Base-by-base conservation (phyloP, 1,140 invertebrate genomes). In the Megathymus violae region DNA sequence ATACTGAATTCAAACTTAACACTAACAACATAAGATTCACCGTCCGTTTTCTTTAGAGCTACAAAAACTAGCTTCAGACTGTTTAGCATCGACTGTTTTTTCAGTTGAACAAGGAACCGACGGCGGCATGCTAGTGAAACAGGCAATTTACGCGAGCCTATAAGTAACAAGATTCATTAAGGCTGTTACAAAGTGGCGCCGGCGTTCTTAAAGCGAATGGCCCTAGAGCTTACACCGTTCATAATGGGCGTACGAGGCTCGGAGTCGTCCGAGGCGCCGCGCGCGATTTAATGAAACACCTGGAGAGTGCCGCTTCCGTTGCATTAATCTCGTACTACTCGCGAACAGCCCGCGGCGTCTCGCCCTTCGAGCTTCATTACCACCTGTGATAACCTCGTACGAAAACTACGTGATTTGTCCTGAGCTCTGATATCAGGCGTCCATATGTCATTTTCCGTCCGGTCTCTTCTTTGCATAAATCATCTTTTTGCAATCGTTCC, bases 131-230 rank as follows among this genome's bases (percentile, higher is more conserved):
- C 80, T 81, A 83, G 80, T 82, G 80, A 89, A 89, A 81, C 85
- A 78, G 83, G 85, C 80, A 88, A 90, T 90, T 90, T 87, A 85
- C 80, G 80, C 77, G 73, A 82, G 80, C 88, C 83, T 87, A 88
- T 89, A 90, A 90, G 85, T 88, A 90, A 89, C 88, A 82, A 88
- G 85, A 86, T 90, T 90, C 85, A 90, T 90, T 90, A 90, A 85
- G 83, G 80, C 77, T 70, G 80, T 90, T 88, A 88, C 88, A 88
- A 90, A 90, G 88, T 90, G 82, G 85, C 83, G 80, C 84, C 69
- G 82, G 79, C 87, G 85, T 90, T 88, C 88, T 90, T 90, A 86
- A 90, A 88, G 84, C 85, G 88, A 88, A 90, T 88, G 80, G 85
- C 85, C 81, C 85, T 90, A 82, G 77, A 90, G 84, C 79, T 88